Evolutionary conservation across 2,113 vertebrate genomes (phyloP), one percentile per base, ranked within the genome.

Genomic region (Coregonus clupeaformis): DNA sequence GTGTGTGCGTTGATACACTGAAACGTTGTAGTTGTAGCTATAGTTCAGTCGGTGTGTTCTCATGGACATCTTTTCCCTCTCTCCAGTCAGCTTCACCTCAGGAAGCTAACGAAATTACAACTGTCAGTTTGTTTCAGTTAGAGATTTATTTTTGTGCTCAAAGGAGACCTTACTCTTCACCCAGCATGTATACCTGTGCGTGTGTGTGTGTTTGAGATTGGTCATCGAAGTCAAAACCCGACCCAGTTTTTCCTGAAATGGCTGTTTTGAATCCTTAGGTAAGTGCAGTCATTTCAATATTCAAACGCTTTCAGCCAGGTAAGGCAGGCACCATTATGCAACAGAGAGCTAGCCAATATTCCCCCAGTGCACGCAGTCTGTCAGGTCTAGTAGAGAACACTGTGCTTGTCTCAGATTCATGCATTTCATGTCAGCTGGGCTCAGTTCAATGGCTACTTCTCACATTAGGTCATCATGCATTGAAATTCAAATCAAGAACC

Each of bases 61-160:
- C 3, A 36, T 24, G 11, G 9, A 22, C 20, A 18, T 49, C 5
- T 64, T 25, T 30, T 27, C 66, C 52, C 16, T 32, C 52, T 6
- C 52, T 24, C 32, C 30, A 60, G 30, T 74, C 66, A 60, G 20
- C 45, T 62, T 42, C 18, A 47, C 22, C 14, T 49, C 55, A 52
- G 22, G 16, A 73, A 29, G 18, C 71, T 27, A 73, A 47, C 5
- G 7, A 20, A 18, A 68, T 42, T 68, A 68, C 32, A 49, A 68
- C 60, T 59, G 72, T 82, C 80, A 71, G 24, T 87, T 82, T 85
- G 52, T 78, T 87, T 88, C 79, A 84, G 80, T 89, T 83, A 79
- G 66, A 72, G 62, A 16, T 81, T 29, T 65, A 60, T 84, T 76
- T 69, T 76, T 2, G 27, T 1, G 2, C 27, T 27, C 27, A 27